These are phyloP conservation scores for Blastomussa wellsi DNA, from an alignment of 92 coral and sea anemone species.

Conservation along the genomic window DNA sequence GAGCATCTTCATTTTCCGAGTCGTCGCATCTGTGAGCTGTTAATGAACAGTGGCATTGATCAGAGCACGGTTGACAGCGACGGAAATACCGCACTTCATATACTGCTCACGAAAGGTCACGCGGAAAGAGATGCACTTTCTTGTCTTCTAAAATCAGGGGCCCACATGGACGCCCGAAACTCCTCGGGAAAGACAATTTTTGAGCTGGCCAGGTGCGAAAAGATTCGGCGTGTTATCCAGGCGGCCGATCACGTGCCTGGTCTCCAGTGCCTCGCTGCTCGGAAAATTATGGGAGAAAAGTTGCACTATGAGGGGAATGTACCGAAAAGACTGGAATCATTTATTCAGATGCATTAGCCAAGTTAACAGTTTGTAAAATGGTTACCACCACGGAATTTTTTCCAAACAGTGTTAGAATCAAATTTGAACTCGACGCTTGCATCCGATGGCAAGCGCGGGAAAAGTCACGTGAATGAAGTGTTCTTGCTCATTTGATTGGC, in stretches of 20 bases:
- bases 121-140: conserved; percentile 68
- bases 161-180: conserved; percentile 76
- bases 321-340: conserved; percentile 65
- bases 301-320: conserved; percentile 58
- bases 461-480: no score
- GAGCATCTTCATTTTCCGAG: conserved; percentile 84
- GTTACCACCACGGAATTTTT: background rate
- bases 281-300: conserved; percentile 44
- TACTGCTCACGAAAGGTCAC: conserved; percentile 74
- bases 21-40: conserved; percentile 61
- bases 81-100: conserved; percentile 72
- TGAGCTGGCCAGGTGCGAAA: conserved; percentile 68
- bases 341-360: conserved; percentile 67
- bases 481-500: no score
- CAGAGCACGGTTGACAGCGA: conserved; percentile 56
- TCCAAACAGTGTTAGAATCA: no score
- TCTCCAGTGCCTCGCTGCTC: conserved; percentile 78
- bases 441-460: no score
- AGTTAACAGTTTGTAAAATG: background rate
- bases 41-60: conserved; percentile 70
- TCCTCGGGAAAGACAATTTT: conserved; percentile 58
- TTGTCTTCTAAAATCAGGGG: conserved; percentile 61
- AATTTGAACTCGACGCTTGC: no score
- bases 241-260: conserved; percentile 62
- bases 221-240: conserved; percentile 53